Evolutionary conservation across 1,140 invertebrate species (phyloP), one percentile per base, ranked within the genome.

Genomic region (Antheraea mylitta): DNA sequence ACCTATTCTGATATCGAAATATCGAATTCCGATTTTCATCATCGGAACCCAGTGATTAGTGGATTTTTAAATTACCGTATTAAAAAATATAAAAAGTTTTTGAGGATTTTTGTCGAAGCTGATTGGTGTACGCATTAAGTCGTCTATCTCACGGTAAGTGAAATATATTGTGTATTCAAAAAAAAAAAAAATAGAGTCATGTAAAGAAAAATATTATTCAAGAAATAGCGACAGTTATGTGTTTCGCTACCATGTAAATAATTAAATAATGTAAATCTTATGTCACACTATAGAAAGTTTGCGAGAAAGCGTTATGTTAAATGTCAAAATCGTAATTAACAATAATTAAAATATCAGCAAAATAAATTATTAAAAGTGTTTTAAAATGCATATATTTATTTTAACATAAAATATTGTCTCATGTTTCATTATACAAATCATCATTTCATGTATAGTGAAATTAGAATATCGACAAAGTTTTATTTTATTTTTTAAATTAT

Each of bases 1-100:
- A 72, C 66, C 58, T 10, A 30, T 30, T 61, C 60, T 11, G 11
- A 61, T 61, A 30, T 9, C 60, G 60, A 61, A 30, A 19, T 11
- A 10, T 61, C 60, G 60, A 61, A 30, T 42, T 42, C 11, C 8
- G 38, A 42, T 42, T 42, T 30, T 22, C n/a, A 30, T 30, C 11
- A 3, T 22, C 60, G 18, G 9, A 30, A 61, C 19, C 18, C 18
- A 61, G 45, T 53, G 45, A 61, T 22, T 61, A 10, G 60, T 61
- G 60, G 45, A 61, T 36, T 22, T 22, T 10, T 22, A 61, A 61
- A 61, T 30, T 53, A 53, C 45, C 45, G 45, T 53, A 16, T 16
- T 16, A 53, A 53, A 53, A 53, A 13, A 53, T 13, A 53, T n/a
- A 53, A 53, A n/a, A 53, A 53, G 45, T 53, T 53, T 53, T 53